phyloP scores from a whole-genome alignment of 2,888 invertebrate species.

The Drosophila siamana region DNA sequence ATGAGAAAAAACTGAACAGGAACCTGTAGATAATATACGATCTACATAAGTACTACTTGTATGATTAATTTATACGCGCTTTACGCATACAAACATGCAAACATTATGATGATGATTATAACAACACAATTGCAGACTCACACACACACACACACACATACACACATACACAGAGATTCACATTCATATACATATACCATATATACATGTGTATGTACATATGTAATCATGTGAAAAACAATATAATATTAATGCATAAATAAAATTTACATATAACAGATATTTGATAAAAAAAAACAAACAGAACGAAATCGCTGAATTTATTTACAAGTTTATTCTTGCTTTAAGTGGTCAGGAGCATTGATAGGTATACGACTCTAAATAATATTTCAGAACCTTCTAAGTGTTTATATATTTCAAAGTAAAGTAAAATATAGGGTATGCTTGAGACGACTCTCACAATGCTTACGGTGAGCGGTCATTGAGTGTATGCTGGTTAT shows the following conservation, averaged over 20 bases:
- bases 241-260: constrained; percentile 55
- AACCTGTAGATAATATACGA: constrained; percentile 74
- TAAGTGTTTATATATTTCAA: too few relatives aligned
- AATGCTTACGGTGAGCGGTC: not conserved
- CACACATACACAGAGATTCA: constrained; percentile 12
- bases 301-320: not conserved
- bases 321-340: too few relatives aligned
- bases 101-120: constrained; percentile 28
- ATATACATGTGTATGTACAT: constrained; percentile 54
- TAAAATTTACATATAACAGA: constrained; percentile 63
- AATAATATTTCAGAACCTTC: too few relatives aligned
- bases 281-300: constrained; percentile 51
- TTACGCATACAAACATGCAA: constrained; percentile 68
- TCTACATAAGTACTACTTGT: constrained; percentile 61
- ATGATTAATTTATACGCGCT: constrained; percentile 74
- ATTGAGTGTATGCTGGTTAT: constrained; percentile 3
- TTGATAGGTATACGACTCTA: too few relatives aligned
- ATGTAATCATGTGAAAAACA: constrained; percentile 44
- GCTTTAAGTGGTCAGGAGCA: too few relatives aligned
- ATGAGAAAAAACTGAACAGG: constrained; percentile 64
- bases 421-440: too few relatives aligned
- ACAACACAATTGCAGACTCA: constrained; percentile 5
- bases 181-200: constrained; percentile 39
- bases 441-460: not conserved
- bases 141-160: too few relatives aligned